phyloP scores from a whole-genome alignment of 2,113 vertebrate genomes.

The Holacanthus passer region DNA sequence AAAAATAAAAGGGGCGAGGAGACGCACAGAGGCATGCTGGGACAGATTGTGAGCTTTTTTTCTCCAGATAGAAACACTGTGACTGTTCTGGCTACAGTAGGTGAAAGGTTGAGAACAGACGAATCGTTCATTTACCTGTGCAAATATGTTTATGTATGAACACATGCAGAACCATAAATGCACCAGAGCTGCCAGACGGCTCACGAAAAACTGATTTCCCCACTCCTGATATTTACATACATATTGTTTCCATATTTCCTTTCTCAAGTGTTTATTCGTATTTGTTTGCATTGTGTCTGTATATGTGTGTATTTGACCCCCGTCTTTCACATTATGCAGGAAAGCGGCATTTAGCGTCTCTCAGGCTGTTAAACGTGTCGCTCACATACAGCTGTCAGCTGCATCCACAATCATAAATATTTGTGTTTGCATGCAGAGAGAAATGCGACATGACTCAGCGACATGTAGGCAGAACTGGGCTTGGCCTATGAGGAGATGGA shows the following conservation, averaged over 20 bases:
- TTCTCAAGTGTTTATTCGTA: background rate
- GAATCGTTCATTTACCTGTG: background rate
- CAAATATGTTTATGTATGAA: background rate
- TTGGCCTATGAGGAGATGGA: too few relatives aligned
- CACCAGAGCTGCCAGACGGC: background rate
- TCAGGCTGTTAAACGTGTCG: constrained; percentile 20
- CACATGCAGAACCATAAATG: background rate
- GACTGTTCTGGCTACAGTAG: background rate
- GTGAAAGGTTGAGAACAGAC: constrained; percentile 17
- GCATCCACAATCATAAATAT: constrained; percentile 24
- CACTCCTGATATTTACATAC: background rate
- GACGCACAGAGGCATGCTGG: constrained; percentile 27
- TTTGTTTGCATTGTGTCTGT: background rate
- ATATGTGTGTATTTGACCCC: background rate
- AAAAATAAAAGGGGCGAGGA: background rate
- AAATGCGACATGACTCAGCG: background rate
- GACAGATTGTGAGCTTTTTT: constrained; percentile 15
- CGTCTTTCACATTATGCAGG: background rate
- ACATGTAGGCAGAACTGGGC: too few relatives aligned
- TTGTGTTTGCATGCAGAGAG: background rate
- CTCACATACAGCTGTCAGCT: background rate
- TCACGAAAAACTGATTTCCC: background rate
- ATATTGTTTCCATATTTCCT: background rate
- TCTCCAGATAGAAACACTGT: background rate
- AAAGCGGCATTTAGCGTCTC: background rate